A percentile compares a stretch with the other conserved stretches of the same genome.
These are phyloP conservation scores for Cephus pulcher DNA, from an alignment of 2,888 invertebrate genomes.

Conservation along the genomic window DNA sequence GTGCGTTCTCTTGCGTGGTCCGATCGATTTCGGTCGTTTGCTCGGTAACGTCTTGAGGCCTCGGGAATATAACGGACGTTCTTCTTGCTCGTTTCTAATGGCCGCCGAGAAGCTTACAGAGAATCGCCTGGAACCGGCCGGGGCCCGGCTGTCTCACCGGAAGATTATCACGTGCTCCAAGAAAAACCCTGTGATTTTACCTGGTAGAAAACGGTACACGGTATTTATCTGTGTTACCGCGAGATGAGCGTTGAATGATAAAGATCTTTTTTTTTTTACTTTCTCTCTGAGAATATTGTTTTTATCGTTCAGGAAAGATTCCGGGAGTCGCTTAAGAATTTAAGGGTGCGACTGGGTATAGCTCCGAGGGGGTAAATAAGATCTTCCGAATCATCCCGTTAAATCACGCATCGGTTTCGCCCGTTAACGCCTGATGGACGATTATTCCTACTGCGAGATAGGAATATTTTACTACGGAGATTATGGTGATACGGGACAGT, in stretches of 20 bases:
- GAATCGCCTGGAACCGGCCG: conserved; percentile 15
- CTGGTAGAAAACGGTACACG: not conserved
- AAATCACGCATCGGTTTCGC: conserved; percentile 11
- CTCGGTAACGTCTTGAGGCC: conserved; percentile 17
- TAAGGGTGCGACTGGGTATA: not conserved
- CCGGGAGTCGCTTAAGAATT: too few species aligned
- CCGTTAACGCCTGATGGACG: conserved; percentile 6
- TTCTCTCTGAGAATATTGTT: too few species aligned
- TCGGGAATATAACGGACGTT: conserved; percentile 32
- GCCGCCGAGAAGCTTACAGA: conserved; percentile 31
- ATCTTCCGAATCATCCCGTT: conserved; percentile 4
- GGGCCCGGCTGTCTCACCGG: conserved; percentile 27
- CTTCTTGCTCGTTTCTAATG: conserved; percentile 35
- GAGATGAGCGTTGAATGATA: not conserved
- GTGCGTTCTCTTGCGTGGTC: too few species aligned
- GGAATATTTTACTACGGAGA: too few species aligned
- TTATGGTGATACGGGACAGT: too few species aligned
- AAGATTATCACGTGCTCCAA: conserved; percentile 40
- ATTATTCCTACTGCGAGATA: not conserved
- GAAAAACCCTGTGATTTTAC: conserved; percentile 19
- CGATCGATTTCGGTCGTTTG: conserved; percentile 14
- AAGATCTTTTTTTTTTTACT: not conserved
- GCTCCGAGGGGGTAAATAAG: not conserved
- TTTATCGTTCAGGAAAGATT: too few species aligned
- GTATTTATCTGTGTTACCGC: not conserved